Evolutionary conservation across 1,140 invertebrate species (phyloP).

Genomic region (Gerris buenoi): DNA sequence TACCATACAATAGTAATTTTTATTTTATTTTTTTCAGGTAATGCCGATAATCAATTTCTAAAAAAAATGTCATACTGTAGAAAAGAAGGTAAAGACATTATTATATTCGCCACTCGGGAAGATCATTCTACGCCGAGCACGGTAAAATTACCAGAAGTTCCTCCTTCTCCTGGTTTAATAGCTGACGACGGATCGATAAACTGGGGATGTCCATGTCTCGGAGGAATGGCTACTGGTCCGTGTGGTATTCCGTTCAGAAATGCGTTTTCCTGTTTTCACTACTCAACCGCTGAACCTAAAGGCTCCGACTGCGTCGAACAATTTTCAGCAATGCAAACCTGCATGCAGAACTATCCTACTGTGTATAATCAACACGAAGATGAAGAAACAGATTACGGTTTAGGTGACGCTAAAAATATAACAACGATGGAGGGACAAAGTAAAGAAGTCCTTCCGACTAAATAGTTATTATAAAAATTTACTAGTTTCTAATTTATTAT

Average conservation of each 20-base stretch:
- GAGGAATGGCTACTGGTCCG: constrained; percentile 87
- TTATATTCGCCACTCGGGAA: constrained; percentile 69
- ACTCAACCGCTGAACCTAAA: constrained; percentile 46
- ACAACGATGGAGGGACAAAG: neutral
- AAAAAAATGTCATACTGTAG: constrained; percentile 30
- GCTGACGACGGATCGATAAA: constrained; percentile 81
- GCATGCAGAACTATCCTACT: constrained; percentile 76
- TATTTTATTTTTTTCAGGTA: neutral
- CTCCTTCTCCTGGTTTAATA: constrained; percentile 62
- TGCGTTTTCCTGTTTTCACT: constrained; percentile 90
- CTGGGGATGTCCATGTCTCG: constrained; percentile 92
- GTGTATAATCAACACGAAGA: constrained; percentile 53
- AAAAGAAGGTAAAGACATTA: constrained; percentile 58
- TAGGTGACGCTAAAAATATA: constrained; percentile 1
- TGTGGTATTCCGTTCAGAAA: constrained; percentile 84
- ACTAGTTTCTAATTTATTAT: no score
- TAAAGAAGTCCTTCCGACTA: neutral
- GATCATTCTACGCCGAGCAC: constrained; percentile 56
- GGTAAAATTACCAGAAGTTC: constrained; percentile 52
- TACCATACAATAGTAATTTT: neutral
- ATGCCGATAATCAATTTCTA: neutral
- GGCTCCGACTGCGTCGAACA: constrained; percentile 69
- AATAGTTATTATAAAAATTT: no score
- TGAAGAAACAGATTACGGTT: constrained; percentile 20
- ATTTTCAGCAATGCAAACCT: constrained; percentile 83